Percentiles rank a stretch among this genome's conserved stretches.
These are phyloP conservation scores for Rattus norvegicus DNA, from an alignment of 2,113 vertebrate species.

Conservation along the genomic window DNA sequence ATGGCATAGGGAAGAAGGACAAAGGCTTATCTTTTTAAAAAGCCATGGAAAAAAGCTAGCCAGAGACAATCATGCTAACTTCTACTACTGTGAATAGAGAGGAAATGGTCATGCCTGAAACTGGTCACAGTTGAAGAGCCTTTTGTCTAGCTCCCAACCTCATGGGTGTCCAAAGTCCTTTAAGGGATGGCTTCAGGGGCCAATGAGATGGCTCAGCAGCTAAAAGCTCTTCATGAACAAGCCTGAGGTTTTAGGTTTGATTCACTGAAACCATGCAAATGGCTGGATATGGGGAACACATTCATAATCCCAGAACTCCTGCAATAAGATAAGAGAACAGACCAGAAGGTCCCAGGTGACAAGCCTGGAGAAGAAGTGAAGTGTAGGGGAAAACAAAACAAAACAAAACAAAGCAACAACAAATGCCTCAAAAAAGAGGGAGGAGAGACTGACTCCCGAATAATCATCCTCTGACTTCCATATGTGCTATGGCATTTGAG, in stretches of 20 bases:
- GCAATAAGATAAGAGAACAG: not conserved
- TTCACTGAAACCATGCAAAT: not conserved
- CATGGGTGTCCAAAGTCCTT: not conserved
- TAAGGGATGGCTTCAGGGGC: not conserved
- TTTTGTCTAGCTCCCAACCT: not conserved
- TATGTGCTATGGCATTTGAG: not conserved
- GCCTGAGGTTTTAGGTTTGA: too few species aligned
- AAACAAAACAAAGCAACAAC: too few species aligned
- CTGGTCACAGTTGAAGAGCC: not conserved
- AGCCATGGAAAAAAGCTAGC: not conserved
- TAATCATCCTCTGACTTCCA: not conserved
- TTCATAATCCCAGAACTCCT: not conserved
- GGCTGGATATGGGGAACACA: not conserved
- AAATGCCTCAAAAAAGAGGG: not conserved
- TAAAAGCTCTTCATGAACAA: not conserved
- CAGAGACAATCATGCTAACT: accelerated
- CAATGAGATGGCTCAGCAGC: not conserved
- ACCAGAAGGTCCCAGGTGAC: not conserved
- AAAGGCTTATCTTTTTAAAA: not conserved
- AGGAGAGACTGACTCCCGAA: not conserved
- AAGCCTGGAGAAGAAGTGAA: not conserved
- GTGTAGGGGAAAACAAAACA: too few species aligned
- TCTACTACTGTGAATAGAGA: not conserved
- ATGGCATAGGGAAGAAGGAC: not conserved
- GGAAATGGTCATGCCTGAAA: not conserved